Conservation (phyloP, 2,888 invertebrate species). For the Leucophenga montana region DNA sequence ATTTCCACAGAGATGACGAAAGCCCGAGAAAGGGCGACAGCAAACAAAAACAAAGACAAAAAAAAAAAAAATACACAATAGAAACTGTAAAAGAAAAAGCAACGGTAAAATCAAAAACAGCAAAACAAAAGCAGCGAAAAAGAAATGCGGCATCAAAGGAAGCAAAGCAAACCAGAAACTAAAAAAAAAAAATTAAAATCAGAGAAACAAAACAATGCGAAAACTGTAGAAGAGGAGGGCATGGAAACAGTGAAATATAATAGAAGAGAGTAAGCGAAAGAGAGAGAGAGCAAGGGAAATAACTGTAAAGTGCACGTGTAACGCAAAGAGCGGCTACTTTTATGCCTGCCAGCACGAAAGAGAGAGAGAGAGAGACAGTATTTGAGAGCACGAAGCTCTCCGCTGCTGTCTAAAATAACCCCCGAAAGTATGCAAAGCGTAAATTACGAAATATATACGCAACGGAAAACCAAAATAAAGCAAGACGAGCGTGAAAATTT, state of each 20-base stretch:
- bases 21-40: background rate
- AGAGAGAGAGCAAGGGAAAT: background rate
- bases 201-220: background rate
- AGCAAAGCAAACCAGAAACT: too few relatives aligned
- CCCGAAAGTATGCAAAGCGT: slow-evolving; percentile 21
- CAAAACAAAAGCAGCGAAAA: background rate
- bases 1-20: slow-evolving; percentile 39
- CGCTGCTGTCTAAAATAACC: slow-evolving; percentile 10
- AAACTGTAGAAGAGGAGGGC: slow-evolving; percentile 27
- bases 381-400: too few relatives aligned
- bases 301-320: background rate
- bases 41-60: background rate
- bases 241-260: background rate
- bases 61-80: background rate
- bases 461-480: slow-evolving; percentile 14
- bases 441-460: slow-evolving; percentile 18
- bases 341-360: too few relatives aligned
- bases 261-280: background rate
- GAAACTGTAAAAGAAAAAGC: slow-evolving; percentile 22
- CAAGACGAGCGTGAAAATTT: slow-evolving; percentile 6
- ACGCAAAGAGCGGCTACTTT: background rate
- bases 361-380: too few relatives aligned
- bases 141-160: slow-evolving; percentile 7
- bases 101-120: background rate
- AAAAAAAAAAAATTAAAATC: background rate